Evolutionary conservation across 1,140 invertebrate species (phyloP).

Genomic region (Rhizoglyphus robini): DNA sequence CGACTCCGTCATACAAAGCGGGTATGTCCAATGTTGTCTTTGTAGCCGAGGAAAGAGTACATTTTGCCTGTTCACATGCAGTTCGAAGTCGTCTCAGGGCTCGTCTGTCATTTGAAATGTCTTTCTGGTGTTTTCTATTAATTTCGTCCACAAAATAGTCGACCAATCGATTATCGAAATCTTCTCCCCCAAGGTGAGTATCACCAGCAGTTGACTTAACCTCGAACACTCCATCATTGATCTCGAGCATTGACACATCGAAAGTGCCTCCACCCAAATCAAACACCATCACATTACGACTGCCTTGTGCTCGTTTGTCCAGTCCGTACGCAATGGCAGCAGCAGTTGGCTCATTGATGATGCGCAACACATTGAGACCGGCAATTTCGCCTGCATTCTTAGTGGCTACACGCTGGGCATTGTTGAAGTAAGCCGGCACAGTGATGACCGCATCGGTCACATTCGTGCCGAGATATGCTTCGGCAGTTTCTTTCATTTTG

Average conservation of each 20-base stretch:
- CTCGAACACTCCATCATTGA: constrained; percentile 85
- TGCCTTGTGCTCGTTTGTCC: constrained; percentile 48
- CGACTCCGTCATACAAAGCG: constrained; percentile 83
- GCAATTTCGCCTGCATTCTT: constrained; percentile 63
- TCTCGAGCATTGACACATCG: constrained; percentile 86
- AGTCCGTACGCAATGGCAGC: constrained; percentile 68
- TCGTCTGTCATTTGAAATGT: constrained; percentile 72
- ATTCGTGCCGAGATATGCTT: constrained; percentile 73
- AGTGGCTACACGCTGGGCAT: constrained; percentile 65
- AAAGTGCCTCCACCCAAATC: constrained; percentile 96
- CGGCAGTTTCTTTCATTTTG: constrained; percentile 87
- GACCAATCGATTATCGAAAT: no score
- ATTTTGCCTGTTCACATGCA: constrained; percentile 86
- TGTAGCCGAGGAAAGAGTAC: constrained; percentile 82
- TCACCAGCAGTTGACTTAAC: constrained; percentile 48
- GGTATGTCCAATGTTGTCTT: constrained; percentile 80
- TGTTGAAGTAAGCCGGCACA: constrained; percentile 67
- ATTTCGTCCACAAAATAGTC: constrained; percentile 93
- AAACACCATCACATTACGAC: constrained; percentile 49
- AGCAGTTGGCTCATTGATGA: constrained; percentile 63
- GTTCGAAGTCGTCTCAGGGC: constrained; percentile 79
- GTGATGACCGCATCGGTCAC: constrained; percentile 81
- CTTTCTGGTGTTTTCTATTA: constrained; percentile 93
- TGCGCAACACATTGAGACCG: constrained; percentile 92
- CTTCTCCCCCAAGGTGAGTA: no score